phyloP scores from a whole-genome alignment of 2,797 vertebrate species.

The Lepidocolaptes lacrymiger region DNA sequence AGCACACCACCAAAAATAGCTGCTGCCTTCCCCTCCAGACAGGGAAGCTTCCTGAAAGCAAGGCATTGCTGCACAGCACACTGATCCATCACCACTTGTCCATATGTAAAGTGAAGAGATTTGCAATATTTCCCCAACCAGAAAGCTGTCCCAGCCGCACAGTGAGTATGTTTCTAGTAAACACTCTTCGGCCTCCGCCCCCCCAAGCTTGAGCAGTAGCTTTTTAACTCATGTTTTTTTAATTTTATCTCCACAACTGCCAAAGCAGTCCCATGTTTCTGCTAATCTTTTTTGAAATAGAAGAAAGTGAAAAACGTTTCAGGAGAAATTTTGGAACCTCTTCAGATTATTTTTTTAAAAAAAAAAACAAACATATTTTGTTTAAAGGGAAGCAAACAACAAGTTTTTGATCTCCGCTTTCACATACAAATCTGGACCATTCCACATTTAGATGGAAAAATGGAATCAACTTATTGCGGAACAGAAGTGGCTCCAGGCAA shows the following conservation, averaged over 20 bases:
- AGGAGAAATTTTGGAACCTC: constrained; percentile 24
- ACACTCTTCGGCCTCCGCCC: background rate
- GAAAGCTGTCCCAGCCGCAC: background rate
- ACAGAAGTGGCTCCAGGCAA: background rate
- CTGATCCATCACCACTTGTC: background rate
- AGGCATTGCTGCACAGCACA: background rate
- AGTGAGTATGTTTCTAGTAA: background rate
- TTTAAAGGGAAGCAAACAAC: constrained; percentile 55
- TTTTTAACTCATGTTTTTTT: constrained; percentile 14
- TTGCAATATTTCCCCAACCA: background rate
- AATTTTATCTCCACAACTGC: constrained; percentile 14
- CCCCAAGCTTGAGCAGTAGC: background rate
- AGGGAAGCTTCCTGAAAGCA: constrained; percentile 15
- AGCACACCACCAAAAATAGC: constrained; percentile 56
- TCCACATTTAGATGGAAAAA: constrained; percentile 8
- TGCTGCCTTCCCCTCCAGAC: constrained; percentile 35
- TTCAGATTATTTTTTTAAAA: background rate
- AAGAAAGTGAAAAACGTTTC: constrained; percentile 11
- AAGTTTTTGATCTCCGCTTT: constrained; percentile 49
- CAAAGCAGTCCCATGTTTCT: constrained; percentile 13
- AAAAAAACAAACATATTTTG: background rate
- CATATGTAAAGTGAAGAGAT: background rate
- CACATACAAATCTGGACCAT: background rate
- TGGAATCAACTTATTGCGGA: background rate
- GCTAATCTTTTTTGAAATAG: background rate